Base-by-base conservation (phyloP, 2,113 vertebrate genomes). In the Hippocampus guttulatus region DNA sequence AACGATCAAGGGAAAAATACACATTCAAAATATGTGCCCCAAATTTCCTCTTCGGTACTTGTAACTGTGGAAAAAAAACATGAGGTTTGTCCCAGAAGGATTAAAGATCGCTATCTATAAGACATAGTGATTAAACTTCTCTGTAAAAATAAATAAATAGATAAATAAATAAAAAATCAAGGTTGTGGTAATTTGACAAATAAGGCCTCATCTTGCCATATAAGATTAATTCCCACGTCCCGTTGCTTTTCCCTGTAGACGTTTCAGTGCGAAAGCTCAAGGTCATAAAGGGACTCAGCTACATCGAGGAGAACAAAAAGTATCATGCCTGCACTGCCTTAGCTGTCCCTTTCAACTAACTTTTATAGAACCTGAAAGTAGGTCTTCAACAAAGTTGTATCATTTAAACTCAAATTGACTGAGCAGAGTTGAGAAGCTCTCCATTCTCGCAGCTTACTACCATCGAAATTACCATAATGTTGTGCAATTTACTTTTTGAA, bases 181-280 rank as follows among this genome's bases (percentile, higher is more conserved):
- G 79, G 82, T 87, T 88, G 88, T 76, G 73, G 89, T 86, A 91
- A 93, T 93, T 93, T 92, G 87, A 93, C 92, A 92, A 87, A 78
- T 71, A 78, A 82, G 81, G 89, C 90, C 88, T 90, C 80, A 78
- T 87, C 86, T 84, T 87, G 88, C 84, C 81, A 84, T 81, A 78
- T 71, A 80, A 87, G 88, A 92, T 91, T 92, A 81, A 93, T 93
- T 93, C 91, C 86, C 89, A 91, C 87, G 88, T 78, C 71, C 81
- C 76, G 77, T 77, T 85, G 76, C 77, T 77, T 83, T 90, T 92
- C 90, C 89, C 90, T 83, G 76, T 87, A 89, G 91, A 89, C 86
- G 72, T 81, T 88, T 89, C 87, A 88, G 83, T 83, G 85, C 78
- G 85, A 72, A 83, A 88, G 89, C 78, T 78, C 68, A 72, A 81